Evolutionary conservation across 2,888 invertebrate species (phyloP).

Genomic region (Chalcis sispes): DNA sequence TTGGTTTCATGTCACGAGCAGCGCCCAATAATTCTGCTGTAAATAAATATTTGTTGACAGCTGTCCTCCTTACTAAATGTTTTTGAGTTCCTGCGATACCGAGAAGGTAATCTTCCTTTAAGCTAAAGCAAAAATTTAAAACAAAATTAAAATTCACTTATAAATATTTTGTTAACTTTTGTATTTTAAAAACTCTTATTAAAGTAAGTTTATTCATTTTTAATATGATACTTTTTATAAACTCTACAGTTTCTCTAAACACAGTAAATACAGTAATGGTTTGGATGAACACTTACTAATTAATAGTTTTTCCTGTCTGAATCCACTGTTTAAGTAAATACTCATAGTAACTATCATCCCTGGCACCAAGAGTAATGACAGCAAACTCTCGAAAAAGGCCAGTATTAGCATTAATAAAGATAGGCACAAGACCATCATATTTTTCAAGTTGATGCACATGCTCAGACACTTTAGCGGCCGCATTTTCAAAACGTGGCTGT

Average conservation of each 20-base stretch:
- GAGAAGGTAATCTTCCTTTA: conserved; percentile 89
- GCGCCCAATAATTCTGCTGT: conserved; percentile 93
- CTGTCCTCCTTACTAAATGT: conserved; percentile 85
- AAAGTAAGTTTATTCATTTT: no score
- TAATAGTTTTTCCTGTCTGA: conserved; percentile 94
- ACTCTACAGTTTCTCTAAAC: no score
- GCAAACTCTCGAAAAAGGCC: conserved; percentile 93
- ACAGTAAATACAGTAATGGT: no score
- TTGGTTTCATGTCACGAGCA: conserved; percentile 90
- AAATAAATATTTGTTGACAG: conserved; percentile 88
- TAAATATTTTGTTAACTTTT: no score
- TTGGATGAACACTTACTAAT: conserved; percentile 87
- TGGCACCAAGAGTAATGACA: conserved; percentile 96
- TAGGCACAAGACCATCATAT: conserved; percentile 95
- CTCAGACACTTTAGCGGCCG: conserved; percentile 89
- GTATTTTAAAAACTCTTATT: no score
- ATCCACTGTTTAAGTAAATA: conserved; percentile 99
- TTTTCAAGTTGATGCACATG: conserved; percentile 93
- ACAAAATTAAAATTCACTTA: neutral
- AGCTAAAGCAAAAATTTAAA: conserved; percentile 77
- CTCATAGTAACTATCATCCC: conserved; percentile 99
- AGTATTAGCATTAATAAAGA: conserved; percentile 96
- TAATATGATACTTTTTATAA: no score
- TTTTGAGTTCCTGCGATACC: conserved; percentile 90
- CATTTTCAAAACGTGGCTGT: conserved; percentile 90